Evolutionary conservation across 2,113 vertebrate genomes (phyloP).

Genomic region (Istiophorus platypterus): DNA sequence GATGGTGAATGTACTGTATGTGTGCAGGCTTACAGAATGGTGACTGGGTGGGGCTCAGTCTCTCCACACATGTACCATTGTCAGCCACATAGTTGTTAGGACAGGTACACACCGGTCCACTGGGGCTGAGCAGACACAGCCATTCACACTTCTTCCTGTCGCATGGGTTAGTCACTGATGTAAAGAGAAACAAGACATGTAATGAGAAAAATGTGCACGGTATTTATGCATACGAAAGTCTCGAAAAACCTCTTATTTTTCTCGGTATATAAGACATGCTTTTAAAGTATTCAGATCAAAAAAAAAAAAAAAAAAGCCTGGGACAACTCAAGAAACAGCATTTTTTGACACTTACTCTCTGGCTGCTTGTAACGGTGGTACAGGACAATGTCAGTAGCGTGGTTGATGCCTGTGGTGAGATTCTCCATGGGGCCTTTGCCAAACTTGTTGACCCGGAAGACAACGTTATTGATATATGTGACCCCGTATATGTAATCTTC

Average conservation of each 20-base stretch:
- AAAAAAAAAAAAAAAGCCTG: neutral
- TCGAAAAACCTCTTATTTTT: neutral
- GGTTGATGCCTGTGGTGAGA: conserved; percentile 94
- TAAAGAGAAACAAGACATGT: conserved; percentile 24
- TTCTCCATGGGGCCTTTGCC: conserved; percentile 91
- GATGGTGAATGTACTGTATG: neutral
- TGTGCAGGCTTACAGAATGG: conserved; percentile 85
- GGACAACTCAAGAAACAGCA: neutral
- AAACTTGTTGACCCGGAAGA: conserved; percentile 98
- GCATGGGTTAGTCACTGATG: conserved; percentile 93
- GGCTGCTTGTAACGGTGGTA: conserved; percentile 98
- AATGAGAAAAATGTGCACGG: neutral
- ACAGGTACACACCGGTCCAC: conserved; percentile 95
- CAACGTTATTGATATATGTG: conserved; percentile 96
- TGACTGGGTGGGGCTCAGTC: conserved; percentile 86
- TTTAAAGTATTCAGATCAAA: neutral
- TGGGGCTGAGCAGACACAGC: conserved; percentile 97
- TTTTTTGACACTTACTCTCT: conserved; percentile 85
- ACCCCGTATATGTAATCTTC: conserved; percentile 98
- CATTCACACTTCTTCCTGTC: conserved; percentile 98
- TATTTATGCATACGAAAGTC: neutral
- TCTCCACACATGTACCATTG: conserved; percentile 92
- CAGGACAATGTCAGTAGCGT: conserved; percentile 93
- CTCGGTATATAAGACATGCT: neutral
- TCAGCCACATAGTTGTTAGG: conserved; percentile 92